A percentile compares a stretch with the other conserved stretches of the same genome.
Conservation (phyloP, 2,888 invertebrate species). For the Vandiemenella viatica region DNA sequence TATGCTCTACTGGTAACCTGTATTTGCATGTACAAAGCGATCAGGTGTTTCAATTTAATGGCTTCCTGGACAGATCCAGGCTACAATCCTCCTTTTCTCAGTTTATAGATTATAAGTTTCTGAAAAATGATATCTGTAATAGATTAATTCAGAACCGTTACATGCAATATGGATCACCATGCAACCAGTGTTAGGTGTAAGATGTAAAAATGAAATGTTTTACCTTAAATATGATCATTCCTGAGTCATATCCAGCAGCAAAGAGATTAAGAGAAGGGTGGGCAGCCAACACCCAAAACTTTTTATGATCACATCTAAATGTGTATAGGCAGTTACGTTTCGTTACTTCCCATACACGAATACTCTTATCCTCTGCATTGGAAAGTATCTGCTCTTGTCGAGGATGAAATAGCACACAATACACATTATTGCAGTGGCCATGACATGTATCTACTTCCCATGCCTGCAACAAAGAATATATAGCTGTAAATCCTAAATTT, state of each 20-base stretch:
- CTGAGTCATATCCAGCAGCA: slow-evolving; percentile 98
- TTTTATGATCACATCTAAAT: slow-evolving; percentile 85
- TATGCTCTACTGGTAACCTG: too few species aligned
- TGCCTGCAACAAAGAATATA: slow-evolving; percentile 39
- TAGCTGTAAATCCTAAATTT: too few species aligned
- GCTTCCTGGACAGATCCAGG: too few species aligned
- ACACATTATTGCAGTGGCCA: slow-evolving; percentile 99
- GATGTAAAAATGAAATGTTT: too few species aligned
- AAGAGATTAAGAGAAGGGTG: slow-evolving; percentile 93
- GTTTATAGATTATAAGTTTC: too few species aligned
- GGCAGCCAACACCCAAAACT: slow-evolving; percentile 93
- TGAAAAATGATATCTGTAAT: too few species aligned
- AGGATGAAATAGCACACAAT: slow-evolving; percentile 93
- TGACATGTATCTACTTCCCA: slow-evolving; percentile 99
- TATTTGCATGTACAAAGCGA: too few species aligned
- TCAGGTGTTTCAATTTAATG: too few species aligned
- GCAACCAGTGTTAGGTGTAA: too few species aligned
- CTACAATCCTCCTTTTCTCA: too few species aligned
- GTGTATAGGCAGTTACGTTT: slow-evolving; percentile 84
- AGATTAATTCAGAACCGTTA: too few species aligned
- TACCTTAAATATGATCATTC: slow-evolving; percentile 73
- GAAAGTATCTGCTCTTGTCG: slow-evolving; percentile 90
- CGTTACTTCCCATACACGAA: slow-evolving; percentile 97
- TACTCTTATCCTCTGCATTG: slow-evolving; percentile 95
- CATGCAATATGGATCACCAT: too few species aligned